Conservation (phyloP, 1,140 invertebrate species). For the Dysdera silvatica region DNA sequence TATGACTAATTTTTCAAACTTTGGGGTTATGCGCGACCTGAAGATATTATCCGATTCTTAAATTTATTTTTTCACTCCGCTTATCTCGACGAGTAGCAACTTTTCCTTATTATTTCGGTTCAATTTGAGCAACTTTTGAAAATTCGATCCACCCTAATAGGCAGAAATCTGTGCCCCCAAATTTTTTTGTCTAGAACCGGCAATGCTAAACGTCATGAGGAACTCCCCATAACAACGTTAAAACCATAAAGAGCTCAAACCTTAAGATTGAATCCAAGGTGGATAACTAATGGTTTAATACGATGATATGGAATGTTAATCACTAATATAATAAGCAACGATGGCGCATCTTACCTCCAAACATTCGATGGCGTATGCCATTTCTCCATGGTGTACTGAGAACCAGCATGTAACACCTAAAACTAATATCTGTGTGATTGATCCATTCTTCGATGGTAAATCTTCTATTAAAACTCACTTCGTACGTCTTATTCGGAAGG, state of each 20-base stretch:
- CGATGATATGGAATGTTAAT: neutral
- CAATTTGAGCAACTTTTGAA: no score
- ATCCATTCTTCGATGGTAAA: slow-evolving; percentile 32
- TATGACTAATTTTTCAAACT: no score
- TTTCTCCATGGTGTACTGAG: slow-evolving; percentile 34
- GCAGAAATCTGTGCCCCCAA: no score
- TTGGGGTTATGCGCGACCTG: no score
- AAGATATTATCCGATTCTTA: no score
- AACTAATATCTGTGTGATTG: slow-evolving; percentile 32
- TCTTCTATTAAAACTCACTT: slow-evolving; percentile 31
- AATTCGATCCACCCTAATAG: no score
- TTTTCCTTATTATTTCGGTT: no score
- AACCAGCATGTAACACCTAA: slow-evolving; percentile 34
- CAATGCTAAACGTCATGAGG: neutral
- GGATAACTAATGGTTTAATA: neutral
- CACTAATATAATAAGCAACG: neutral
- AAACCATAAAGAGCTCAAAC: neutral
- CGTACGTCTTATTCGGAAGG: slow-evolving; percentile 33
- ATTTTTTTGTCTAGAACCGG: no score
- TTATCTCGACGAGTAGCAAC: no score
- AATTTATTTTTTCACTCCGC: no score
- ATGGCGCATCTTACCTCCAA: slow-evolving; percentile 21
- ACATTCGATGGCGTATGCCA: slow-evolving; percentile 32
- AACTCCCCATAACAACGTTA: neutral
- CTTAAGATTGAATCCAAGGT: neutral